These are phyloP conservation scores for Cylindroiulus punctatus DNA, from an alignment of 2,888 invertebrate genomes.

Conservation along the genomic window DNA sequence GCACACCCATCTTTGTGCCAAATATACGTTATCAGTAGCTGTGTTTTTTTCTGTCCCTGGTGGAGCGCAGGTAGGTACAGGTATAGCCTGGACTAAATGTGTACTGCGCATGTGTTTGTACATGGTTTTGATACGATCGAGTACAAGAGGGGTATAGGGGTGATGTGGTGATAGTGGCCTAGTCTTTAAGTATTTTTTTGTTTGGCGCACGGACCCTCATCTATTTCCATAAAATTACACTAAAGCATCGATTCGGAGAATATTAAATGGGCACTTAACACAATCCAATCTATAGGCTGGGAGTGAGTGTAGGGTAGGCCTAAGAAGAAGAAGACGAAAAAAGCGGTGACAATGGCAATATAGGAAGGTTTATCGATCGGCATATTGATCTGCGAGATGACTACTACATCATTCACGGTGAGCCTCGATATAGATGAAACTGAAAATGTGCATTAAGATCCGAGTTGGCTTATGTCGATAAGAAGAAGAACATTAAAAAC, in stretches of 20 bases:
- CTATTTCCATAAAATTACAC: constrained; percentile 38
- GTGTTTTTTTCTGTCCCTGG: background rate
- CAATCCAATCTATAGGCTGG: constrained; percentile 30
- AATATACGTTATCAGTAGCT: background rate
- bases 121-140: constrained; percentile 2
- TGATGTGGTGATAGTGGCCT: background rate
- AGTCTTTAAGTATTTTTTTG: constrained; percentile 2
- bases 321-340: background rate
- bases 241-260: constrained; percentile 42
- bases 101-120: background rate
- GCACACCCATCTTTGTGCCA: constrained; percentile 37
- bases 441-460: constrained; percentile 40
- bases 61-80: background rate
- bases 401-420: constrained; percentile 14
- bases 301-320: background rate
- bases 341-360: constrained; percentile 4
- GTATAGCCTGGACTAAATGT: background rate
- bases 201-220: constrained; percentile 9
- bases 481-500: constrained; percentile 29
- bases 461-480: constrained; percentile 8
- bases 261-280: constrained; percentile 42
- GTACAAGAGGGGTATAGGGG: no score
- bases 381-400: background rate
- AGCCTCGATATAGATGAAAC: constrained; percentile 14
- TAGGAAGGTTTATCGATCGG: constrained; percentile 17